These are phyloP conservation scores for Belonocnema kinseyi DNA, from an alignment of 1,140 invertebrate species.

Conservation along the genomic window DNA sequence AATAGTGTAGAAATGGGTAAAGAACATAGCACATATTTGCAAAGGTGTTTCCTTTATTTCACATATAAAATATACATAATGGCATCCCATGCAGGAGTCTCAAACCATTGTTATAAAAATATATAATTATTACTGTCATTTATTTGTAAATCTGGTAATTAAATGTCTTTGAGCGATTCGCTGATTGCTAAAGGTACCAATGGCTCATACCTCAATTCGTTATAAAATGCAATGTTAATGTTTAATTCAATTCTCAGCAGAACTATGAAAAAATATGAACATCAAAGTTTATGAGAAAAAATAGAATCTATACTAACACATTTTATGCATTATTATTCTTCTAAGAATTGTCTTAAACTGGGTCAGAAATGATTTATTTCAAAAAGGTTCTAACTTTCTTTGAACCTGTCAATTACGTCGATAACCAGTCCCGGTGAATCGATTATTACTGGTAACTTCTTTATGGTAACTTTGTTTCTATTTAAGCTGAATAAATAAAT, in stretches of 20 bases:
- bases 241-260: too few species aligned
- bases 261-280: too few species aligned
- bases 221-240: background rate
- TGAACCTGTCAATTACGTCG: background rate
- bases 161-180: conserved; percentile 36
- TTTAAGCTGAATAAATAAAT: conserved; percentile 68
- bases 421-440: conserved; percentile 15
- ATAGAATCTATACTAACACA: too few species aligned
- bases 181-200: conserved; percentile 35
- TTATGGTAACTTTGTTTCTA: conserved; percentile 49
- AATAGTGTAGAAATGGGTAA: conserved; percentile 43
- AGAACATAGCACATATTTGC: conserved; percentile 45
- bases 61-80: conserved; percentile 73
- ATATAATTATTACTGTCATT: conserved; percentile 60
- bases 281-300: too few species aligned
- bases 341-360: too few species aligned
- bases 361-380: background rate
- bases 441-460: conserved; percentile 49
- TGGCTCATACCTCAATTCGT: conserved; percentile 35
- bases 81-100: conserved; percentile 70
- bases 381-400: background rate
- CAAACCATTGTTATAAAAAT: conserved; percentile 69
- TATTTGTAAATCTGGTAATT: conserved; percentile 54
- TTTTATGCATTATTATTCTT: too few species aligned
- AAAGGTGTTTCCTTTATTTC: conserved; percentile 69